phyloP scores from a whole-genome alignment of 2,888 invertebrate species.

The Antheraea yamamai region DNA sequence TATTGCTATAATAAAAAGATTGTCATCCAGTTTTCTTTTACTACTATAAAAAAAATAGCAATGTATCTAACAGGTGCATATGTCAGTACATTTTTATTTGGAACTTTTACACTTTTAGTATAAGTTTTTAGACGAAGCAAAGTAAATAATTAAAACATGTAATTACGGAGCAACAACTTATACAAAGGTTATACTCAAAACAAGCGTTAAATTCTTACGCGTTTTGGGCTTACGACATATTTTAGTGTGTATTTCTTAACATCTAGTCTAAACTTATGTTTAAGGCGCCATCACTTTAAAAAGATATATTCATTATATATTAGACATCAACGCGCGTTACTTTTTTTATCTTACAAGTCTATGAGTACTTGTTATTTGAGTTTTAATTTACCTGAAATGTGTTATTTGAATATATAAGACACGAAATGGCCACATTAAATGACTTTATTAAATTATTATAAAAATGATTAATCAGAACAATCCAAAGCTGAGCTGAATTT shows the following conservation, averaged over 20 bases:
- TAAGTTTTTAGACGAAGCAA: not conserved
- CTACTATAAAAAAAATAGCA: slow-evolving; percentile 14
- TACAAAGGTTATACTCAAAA: slow-evolving; percentile 22
- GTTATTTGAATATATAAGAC: not conserved
- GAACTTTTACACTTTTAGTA: not conserved
- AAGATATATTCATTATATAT: slow-evolving; percentile 16
- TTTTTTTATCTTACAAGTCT: not conserved
- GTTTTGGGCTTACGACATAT: slow-evolving; percentile 24
- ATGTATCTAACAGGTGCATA: not conserved
- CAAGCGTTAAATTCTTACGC: slow-evolving; percentile 23
- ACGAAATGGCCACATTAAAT: not conserved
- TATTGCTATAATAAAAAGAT: not conserved
- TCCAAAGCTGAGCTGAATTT: slow-evolving; percentile 38
- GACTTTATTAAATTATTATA: not conserved
- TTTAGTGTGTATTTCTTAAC: slow-evolving; percentile 31
- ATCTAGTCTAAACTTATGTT: slow-evolving; percentile 17
- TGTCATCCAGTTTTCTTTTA: not conserved
- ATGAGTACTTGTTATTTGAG: not conserved
- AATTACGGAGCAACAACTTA: slow-evolving; percentile 7
- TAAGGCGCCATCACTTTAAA: not conserved
- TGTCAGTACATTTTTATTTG: not conserved
- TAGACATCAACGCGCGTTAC: slow-evolving; percentile 21
- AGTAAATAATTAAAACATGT: not conserved
- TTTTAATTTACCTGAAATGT: not conserved
- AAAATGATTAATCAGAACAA: slow-evolving; percentile 35